phyloP scores from a whole-genome alignment of 2,113 vertebrate species.

The Crotalus viridis region DNA sequence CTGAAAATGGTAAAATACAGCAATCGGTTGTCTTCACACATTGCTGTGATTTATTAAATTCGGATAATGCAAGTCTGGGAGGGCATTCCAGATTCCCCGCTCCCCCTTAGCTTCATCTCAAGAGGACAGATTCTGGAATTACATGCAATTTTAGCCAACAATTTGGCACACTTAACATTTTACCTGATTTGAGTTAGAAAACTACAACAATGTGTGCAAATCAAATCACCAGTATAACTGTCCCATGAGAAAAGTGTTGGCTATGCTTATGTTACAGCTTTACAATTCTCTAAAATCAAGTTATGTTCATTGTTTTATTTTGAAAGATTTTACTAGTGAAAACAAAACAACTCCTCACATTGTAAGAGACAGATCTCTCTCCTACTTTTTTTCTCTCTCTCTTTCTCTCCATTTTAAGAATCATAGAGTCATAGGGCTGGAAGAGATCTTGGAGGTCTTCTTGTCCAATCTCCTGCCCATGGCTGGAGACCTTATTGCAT shows the following conservation, averaged over 20 bases:
- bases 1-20: constrained; percentile 32
- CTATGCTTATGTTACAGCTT: constrained; percentile 40
- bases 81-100: constrained; percentile 21
- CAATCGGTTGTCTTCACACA: neutral
- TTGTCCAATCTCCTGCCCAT: neutral
- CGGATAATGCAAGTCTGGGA: constrained; percentile 30
- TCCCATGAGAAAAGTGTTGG: constrained; percentile 53
- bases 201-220: constrained; percentile 53
- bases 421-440: neutral
- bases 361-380: neutral
- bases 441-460: neutral
- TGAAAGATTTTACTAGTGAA: constrained; percentile 12
- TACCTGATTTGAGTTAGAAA: constrained; percentile 57
- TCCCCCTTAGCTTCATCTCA: neutral
- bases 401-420: neutral
- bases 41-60: constrained; percentile 34
- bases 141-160: constrained; percentile 48
- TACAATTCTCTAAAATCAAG: constrained; percentile 31
- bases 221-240: constrained; percentile 40
- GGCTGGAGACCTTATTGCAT: neutral
- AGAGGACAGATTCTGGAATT: constrained; percentile 47
- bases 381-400: neutral
- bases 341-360: constrained; percentile 16
- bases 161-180: constrained; percentile 57
- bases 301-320: neutral